A percentile compares a stretch with the other conserved stretches of the same genome.
phyloP scores from a whole-genome alignment of 2,797 vertebrate species.

The Sebastes trivittatus region DNA sequence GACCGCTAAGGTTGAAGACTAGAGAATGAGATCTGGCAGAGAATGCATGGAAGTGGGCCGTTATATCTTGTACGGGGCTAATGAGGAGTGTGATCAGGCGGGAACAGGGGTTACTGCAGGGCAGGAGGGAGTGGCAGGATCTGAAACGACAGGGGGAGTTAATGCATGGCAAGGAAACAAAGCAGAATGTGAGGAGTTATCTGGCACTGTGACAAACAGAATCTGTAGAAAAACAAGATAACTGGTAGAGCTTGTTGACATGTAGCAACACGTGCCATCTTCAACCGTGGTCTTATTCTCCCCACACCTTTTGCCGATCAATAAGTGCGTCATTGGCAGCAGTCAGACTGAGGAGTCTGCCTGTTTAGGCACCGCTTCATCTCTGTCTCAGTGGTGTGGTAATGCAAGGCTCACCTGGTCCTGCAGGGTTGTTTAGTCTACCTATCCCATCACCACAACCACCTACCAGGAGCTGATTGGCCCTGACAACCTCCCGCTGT shows the following conservation, averaged over 20 bases:
- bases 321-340: not conserved
- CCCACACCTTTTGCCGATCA: not conserved
- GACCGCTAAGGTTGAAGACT: not conserved
- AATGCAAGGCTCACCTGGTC: slow-evolving; percentile 4
- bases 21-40: not conserved
- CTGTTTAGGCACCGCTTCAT: not conserved
- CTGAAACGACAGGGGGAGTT: not conserved
- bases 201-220: not conserved
- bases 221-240: not conserved
- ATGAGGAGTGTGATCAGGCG: not conserved
- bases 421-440: slow-evolving; percentile 24
- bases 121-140: not conserved
- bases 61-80: not conserved
- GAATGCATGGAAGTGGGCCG: not conserved
- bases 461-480: slow-evolving; percentile 43
- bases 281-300: not conserved
- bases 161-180: not conserved
- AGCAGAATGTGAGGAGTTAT: not conserved
- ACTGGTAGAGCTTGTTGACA: not conserved
- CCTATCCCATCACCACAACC: slow-evolving; percentile 22
- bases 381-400: not conserved
- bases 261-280: not conserved
- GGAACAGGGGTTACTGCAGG: not conserved
- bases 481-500: slow-evolving; percentile 49
- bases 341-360: not conserved